phyloP scores from a whole-genome alignment of 2,888 invertebrate species.

The Geophilus truncorum region DNA sequence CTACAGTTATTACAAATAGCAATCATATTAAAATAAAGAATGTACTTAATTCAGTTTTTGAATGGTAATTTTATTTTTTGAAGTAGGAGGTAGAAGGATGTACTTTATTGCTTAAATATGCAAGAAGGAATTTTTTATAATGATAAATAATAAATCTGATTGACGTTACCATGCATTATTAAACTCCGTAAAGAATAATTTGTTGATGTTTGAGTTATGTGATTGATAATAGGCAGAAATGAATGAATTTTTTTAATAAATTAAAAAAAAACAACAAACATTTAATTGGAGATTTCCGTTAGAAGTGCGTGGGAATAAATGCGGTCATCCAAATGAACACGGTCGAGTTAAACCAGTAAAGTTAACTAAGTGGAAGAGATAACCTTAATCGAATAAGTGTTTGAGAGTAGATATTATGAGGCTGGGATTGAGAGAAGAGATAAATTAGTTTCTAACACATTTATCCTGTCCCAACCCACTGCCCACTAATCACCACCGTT shows the following conservation, averaged over 20 bases:
- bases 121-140: neutral
- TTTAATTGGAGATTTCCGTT: slow-evolving; percentile 10
- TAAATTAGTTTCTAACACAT: neutral
- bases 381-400: neutral
- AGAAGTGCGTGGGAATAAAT: slow-evolving; percentile 4
- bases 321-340: slow-evolving; percentile 13
- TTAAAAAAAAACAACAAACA: neutral
- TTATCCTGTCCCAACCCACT: no score
- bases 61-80: neutral
- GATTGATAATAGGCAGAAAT: neutral
- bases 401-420: neutral
- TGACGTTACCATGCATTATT: neutral
- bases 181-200: neutral
- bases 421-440: neutral
- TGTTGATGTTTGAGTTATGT: neutral
- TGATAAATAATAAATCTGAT: neutral
- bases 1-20: neutral
- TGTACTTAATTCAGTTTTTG: neutral
- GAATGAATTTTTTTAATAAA: no score
- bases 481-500: no score
- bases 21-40: neutral
- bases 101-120: neutral
- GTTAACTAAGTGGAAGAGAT: slow-evolving; percentile 1
- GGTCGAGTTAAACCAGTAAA: neutral
- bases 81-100: no score